Evolutionary conservation across 2,888 invertebrate genomes (phyloP), one percentile per base, ranked within the genome.

Genomic region (Loripinus fragilis): DNA sequence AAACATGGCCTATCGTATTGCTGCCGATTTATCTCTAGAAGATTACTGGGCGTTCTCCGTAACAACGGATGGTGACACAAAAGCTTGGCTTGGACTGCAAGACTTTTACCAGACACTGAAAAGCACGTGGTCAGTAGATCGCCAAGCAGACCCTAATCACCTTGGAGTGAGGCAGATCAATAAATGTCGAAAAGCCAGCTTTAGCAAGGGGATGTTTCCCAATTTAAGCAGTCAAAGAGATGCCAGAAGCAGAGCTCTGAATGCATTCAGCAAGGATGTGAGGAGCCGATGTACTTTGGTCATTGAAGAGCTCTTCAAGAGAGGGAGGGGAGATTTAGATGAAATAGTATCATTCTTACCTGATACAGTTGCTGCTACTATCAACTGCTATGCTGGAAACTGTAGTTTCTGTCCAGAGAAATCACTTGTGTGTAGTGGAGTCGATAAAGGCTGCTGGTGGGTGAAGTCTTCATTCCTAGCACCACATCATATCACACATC

Each of bases 371-470:
- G 17, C n/a, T 2, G 71, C 71, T 17, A 71, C 71, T n/a, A 23
- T 55, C 3, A 8, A 35, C 15, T 60, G 71, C 20, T 71, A 71
- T 15, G n/a, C 35, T n/a, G 38, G 60, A 15, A 38, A 71, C 25
- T 71, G 71, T 38, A 38, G 38, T n/a, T 23, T 55, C 20, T 71
- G 71, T 41, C 71, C 23, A 23, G 7, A n/a, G 25, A 17, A 71
- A 30, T 38, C 38, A 0, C 25, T 55, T 55, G 60, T 71, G 15
- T 55, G 55, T 25, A 20, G 20, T 38, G 38, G 71, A 15, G 25
- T 38, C 10, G 28, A 25, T 10, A 41, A 60, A 20, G 35, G 41
- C 2, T 25, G 41, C 38, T 60, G 38, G 35, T 55, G 52, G 52
- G 15, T 15, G 23, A 2, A 15, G 7, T 52, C 52, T 2, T 23